phyloP scores from a whole-genome alignment of 2,888 invertebrate species.

The Miltochrista miniata region DNA sequence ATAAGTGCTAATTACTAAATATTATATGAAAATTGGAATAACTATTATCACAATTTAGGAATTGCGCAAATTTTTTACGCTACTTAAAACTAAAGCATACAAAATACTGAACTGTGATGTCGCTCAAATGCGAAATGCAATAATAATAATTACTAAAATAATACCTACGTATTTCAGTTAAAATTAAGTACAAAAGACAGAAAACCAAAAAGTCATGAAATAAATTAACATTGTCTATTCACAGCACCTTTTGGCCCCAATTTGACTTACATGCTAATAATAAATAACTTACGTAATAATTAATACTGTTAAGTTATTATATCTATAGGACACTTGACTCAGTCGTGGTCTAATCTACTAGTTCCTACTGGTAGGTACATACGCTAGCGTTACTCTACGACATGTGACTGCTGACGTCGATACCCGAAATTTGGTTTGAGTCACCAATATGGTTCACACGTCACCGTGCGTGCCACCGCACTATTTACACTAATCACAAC shows the following conservation, averaged over 20 bases:
- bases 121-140: conserved; percentile 11
- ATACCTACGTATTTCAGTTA: conserved; percentile 25
- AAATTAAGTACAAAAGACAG: conserved; percentile 43
- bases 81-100: conserved; percentile 24
- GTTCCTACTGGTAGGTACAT: conserved; percentile 9
- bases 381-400: conserved; percentile 1
- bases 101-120: conserved; percentile 34
- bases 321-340: conserved; percentile 57
- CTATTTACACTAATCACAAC: conserved; percentile 15
- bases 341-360: conserved; percentile 42
- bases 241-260: conserved; percentile 78
- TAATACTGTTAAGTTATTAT: conserved; percentile 72
- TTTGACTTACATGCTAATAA: conserved; percentile 46
- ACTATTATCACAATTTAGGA: conserved; percentile 80
- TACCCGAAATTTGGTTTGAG: conserved; percentile 24
- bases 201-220: conserved; percentile 61
- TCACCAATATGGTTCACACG: conserved; percentile 22
- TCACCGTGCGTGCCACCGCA: conserved; percentile 19
- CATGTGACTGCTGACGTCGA: conserved; percentile 20
- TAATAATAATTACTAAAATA: conserved; percentile 25
- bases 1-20: conserved; percentile 39
- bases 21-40: conserved; percentile 57
- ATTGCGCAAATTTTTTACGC: conserved; percentile 66
- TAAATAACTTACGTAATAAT: conserved; percentile 59
- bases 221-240: conserved; percentile 51